Conservation (phyloP, 2,113 vertebrate genomes). For the Myodes glareolus region DNA sequence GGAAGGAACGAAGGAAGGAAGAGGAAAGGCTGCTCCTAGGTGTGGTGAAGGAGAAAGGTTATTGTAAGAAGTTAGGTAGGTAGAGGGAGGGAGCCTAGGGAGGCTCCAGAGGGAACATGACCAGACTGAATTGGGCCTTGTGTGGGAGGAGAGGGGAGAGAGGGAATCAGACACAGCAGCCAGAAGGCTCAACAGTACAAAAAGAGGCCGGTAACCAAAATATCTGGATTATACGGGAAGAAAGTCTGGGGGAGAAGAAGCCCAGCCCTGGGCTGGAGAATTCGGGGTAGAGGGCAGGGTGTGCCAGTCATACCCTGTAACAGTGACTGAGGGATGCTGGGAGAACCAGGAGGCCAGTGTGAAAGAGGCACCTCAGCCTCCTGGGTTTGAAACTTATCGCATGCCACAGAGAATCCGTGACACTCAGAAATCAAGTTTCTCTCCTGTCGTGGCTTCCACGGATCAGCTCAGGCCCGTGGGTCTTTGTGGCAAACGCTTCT, state of each 20-base stretch:
- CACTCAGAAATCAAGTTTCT: not conserved
- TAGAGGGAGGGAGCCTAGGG: not conserved
- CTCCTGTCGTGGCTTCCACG: not conserved
- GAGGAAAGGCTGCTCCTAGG: not conserved
- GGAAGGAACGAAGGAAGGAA: not conserved
- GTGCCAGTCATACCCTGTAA: not conserved
- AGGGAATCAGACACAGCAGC: not conserved
- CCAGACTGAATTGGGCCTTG: not conserved
- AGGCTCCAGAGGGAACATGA: not conserved
- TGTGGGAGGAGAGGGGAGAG: not conserved
- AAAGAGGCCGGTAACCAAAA: not conserved
- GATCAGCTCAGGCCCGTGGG: not conserved
- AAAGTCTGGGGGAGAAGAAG: not conserved
- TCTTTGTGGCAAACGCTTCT: not conserved
- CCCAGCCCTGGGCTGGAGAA: not conserved
- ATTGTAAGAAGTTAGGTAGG: not conserved
- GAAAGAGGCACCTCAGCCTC: not conserved
- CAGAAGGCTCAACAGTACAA: not conserved
- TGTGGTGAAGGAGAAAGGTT: not conserved
- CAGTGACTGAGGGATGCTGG: not conserved
- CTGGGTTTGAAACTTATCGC: not conserved
- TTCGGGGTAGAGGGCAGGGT: not conserved
- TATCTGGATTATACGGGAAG: not conserved
- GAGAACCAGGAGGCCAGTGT: not conserved
- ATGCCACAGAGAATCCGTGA: not conserved